phyloP scores from a whole-genome alignment of 2,113 vertebrate genomes.

The Ceratotherium simum region DNA sequence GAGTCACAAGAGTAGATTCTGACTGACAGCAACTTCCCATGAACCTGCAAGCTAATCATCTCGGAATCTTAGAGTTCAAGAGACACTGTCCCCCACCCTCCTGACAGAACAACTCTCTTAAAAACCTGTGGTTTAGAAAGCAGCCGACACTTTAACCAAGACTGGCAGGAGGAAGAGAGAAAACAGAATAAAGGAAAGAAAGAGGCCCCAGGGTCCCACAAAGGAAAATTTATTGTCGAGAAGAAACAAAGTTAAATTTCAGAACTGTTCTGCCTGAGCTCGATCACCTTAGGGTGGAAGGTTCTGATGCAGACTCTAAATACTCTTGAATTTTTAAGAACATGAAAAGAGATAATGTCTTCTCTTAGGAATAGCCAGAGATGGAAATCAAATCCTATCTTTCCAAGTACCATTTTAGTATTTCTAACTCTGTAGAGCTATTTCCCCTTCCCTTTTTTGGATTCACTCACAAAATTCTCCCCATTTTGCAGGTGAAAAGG shows the following conservation, averaged over 20 bases:
- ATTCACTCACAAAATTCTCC: background rate
- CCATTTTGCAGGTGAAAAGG: background rate
- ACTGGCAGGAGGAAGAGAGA: background rate
- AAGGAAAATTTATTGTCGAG: background rate
- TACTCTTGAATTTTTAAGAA: background rate
- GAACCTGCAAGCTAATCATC: background rate
- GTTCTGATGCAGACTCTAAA: background rate
- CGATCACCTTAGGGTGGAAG: background rate
- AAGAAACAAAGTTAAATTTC: background rate
- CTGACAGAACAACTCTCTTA: background rate
- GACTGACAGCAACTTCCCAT: rapidly evolving
- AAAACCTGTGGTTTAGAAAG: background rate
- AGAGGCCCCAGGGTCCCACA: background rate
- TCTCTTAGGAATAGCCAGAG: background rate
- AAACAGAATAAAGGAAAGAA: background rate
- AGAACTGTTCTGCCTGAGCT: background rate
- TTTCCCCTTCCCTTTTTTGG: background rate
- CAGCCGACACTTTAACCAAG: background rate
- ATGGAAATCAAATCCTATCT: background rate
- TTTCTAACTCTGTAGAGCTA: background rate
- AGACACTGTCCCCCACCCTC: rapidly evolving
- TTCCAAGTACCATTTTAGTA: background rate
- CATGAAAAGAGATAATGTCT: background rate
- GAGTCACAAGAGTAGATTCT: rapidly evolving
- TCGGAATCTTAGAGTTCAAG: background rate